Evolutionary conservation across 1,140 invertebrate species (phyloP).

Genomic region (Heliconius nattereri): DNA sequence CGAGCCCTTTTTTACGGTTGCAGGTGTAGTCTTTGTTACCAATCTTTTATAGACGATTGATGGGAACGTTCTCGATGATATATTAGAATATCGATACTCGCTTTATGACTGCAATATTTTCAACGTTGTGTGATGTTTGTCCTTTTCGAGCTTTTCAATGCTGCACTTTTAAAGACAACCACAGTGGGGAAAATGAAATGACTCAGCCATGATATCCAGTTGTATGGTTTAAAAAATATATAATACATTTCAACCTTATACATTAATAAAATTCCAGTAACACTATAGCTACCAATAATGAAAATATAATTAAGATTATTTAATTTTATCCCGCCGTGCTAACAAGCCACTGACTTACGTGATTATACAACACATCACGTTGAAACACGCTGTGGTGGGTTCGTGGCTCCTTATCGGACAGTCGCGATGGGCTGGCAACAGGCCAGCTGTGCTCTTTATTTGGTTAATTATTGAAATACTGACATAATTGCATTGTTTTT

Average conservation of each 20-base stretch:
- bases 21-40: not conserved
- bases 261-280: too few relatives aligned
- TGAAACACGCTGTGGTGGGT: not conserved
- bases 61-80: not conserved
- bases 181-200: too few relatives aligned
- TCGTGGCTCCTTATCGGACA: not conserved
- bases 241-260: too few relatives aligned
- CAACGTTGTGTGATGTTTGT: too few relatives aligned
- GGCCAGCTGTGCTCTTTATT: not conserved
- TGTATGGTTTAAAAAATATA: too few relatives aligned
- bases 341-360: constrained; percentile 3
- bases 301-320: too few relatives aligned
- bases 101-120: not conserved
- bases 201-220: too few relatives aligned
- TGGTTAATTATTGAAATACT: not conserved
- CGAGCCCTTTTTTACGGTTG: not conserved
- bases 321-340: not conserved
- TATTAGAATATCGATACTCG: constrained; percentile 3
- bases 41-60: not conserved
- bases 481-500: not conserved
- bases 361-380: not conserved
- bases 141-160: too few relatives aligned
- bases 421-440: not conserved
- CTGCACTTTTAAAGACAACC: too few relatives aligned
- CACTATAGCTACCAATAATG: too few relatives aligned